Evolutionary conservation across 1,140 invertebrate species (phyloP).

Genomic region (Bombyx mandarina): DNA sequence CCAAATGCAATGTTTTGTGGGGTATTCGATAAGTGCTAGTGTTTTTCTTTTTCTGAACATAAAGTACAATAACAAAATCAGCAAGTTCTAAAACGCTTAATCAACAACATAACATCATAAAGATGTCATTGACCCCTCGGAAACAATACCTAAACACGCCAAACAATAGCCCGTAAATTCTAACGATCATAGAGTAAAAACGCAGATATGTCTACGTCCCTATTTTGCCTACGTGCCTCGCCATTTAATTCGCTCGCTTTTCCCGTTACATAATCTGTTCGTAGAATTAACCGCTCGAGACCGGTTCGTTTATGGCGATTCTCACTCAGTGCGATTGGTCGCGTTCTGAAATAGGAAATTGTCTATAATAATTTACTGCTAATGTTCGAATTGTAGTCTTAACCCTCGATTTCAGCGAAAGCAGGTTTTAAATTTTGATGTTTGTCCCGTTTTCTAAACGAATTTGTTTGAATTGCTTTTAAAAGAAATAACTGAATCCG

Average conservation of each 20-base stretch:
- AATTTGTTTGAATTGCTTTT: constrained; percentile 8
- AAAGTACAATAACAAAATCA: too few species aligned
- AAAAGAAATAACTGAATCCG: constrained; percentile 6
- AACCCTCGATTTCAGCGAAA: constrained; percentile 37
- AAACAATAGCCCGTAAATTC: constrained; percentile 38
- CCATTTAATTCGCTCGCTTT: constrained; percentile 9
- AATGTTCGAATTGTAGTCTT: constrained; percentile 44
- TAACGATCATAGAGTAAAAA: constrained; percentile 32
- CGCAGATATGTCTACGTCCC: background rate
- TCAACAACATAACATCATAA: background rate
- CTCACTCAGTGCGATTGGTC: constrained; percentile 60
- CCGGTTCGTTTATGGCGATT: constrained; percentile 31
- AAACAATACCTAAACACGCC: constrained; percentile 14
- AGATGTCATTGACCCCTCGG: constrained; percentile 9
- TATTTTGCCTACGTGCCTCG: constrained; percentile 3
- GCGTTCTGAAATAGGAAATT: constrained; percentile 47
- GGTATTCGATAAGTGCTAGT: too few species aligned
- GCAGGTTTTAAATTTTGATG: constrained; percentile 42
- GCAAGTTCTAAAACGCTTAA: background rate
- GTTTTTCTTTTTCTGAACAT: too few species aligned
- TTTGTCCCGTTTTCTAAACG: constrained; percentile 18
- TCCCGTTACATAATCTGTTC: constrained; percentile 32
- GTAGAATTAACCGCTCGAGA: constrained; percentile 31
- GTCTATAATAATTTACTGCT: constrained; percentile 55
- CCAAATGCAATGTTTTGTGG: background rate